A percentile compares a stretch with the other conserved stretches of the same genome.
phyloP scores from a whole-genome alignment of 53 echinoderm and acorn worm genomes.

The Hippasteria phrygiana region DNA sequence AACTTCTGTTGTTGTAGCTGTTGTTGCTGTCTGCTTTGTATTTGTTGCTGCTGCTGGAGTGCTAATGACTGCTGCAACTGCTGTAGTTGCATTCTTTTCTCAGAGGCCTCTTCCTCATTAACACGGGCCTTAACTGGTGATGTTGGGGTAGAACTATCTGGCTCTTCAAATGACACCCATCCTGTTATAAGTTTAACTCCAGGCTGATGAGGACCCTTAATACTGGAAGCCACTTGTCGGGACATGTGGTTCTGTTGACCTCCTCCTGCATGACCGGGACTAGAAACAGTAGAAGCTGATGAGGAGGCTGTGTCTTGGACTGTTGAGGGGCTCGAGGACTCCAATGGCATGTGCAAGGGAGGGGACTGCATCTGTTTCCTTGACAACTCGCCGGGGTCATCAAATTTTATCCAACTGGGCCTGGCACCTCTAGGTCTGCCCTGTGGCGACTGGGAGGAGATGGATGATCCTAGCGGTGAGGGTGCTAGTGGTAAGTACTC shows the following conservation, averaged over 20 bases:
- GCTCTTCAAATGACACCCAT: conserved; percentile 53
- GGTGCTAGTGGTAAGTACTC: conserved; percentile 89
- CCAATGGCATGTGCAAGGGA: conserved; percentile 32
- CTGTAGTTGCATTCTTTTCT: conserved; percentile 42
- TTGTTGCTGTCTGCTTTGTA: conserved; percentile 34
- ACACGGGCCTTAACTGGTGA: background rate
- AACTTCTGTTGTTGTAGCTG: background rate
- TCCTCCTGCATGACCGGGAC: background rate
- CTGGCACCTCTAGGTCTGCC: conserved; percentile 20
- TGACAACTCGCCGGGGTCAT: conserved; percentile 19
- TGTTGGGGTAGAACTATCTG: conserved; percentile 16
- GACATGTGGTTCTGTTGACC: background rate
- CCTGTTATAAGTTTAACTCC: conserved; percentile 1
- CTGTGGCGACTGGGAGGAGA: conserved; percentile 57
- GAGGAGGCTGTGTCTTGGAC: conserved; percentile 63
- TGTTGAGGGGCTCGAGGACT: conserved; percentile 34
- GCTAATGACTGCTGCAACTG: conserved; percentile 57
- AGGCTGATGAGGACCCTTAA: conserved; percentile 1
- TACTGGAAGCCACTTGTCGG: background rate
- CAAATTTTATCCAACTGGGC: conserved; percentile 77
- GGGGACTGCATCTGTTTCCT: conserved; percentile 3
- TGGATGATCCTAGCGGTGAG: background rate
- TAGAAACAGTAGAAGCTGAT: conserved; percentile 25
- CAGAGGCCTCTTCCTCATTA: background rate
- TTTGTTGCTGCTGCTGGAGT: conserved; percentile 60